Evolutionary conservation across 2,888 invertebrate species (phyloP).

Genomic region (Epinotia bilunana): DNA sequence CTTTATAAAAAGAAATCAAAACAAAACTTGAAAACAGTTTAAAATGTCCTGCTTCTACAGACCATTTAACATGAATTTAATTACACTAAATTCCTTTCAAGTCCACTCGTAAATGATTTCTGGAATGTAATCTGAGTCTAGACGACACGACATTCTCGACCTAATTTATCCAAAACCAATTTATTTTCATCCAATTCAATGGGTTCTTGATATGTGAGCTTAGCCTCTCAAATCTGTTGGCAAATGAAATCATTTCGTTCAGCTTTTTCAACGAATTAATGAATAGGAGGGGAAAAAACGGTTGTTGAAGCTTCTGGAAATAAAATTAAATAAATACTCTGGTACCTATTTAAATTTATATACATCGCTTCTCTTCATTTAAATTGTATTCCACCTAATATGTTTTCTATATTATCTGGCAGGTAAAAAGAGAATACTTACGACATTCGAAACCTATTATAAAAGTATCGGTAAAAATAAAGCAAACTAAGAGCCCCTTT

Average conservation of each 20-base stretch:
- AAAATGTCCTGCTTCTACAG: background rate
- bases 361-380: background rate
- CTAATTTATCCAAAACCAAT: conserved; percentile 20
- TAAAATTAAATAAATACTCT: background rate
- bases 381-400: background rate
- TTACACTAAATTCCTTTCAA: conserved; percentile 2
- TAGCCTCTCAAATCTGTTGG: conserved; percentile 25
- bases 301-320: background rate
- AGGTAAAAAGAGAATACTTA: too few relatives aligned
- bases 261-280: conserved; percentile 34
- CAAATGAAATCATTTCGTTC: conserved; percentile 34
- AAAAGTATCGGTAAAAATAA: background rate
- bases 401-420: background rate
- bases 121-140: conserved; percentile 26
- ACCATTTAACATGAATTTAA: conserved; percentile 9
- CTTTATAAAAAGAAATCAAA: too few relatives aligned
- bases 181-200: conserved; percentile 22
- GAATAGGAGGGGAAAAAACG: background rate
- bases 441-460: background rate
- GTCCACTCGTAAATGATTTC: conserved; percentile 10
- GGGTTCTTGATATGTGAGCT: conserved; percentile 16
- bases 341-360: background rate
- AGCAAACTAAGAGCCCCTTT: background rate
- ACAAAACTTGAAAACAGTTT: background rate
- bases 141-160: background rate